Evolutionary conservation across 2,888 invertebrate genomes (phyloP), one percentile per base, ranked within the genome.

Genomic region (Chelonus formosanus): DNA sequence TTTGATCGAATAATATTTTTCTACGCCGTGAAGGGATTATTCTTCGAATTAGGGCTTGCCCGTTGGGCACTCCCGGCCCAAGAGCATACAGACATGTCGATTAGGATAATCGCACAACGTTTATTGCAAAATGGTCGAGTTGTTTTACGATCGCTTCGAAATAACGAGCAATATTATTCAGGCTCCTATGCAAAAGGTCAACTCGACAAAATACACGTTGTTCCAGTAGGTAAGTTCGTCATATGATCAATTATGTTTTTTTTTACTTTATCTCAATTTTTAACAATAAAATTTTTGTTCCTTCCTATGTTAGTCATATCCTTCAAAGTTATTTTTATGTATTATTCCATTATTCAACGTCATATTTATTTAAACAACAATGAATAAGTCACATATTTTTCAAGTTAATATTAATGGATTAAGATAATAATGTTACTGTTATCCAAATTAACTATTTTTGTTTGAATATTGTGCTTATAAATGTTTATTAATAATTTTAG

Each of bases 131-230:
- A 82, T 82, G 82, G 81, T 82, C 81, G 81, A 65, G 72, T 78
- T 50, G 65, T 81, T 57, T 57, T 83, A 52, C 81, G 80, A 63
- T 74, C 76, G 67, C 59, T 79, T 56, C 75, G 74, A 67, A 78
- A 79, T 71, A 73, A 73, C 70, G 74, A 79, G 65, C 70, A 59
- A 67, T 69, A 72, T 63, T 76, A 72, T 71, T 71, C 74, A 67
- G 73, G 72, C 67, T 70, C 54, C 66, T 73, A 76, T 61, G 65
- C 75, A 58, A 75, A 73, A 64, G 73, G 71, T 57, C 71, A 78
- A 55, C 62, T 73, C 71, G 75, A 77, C 83, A 83, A 83, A 70
- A 83, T 83, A 83, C 82, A 83, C 80, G 78, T 81, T 81, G 78
- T 71, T 69, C 78, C 78, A 80, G 75, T 78, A 81, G 81, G 82